Evolutionary conservation across 2,888 invertebrate genomes (phyloP).

Genomic region (Temnothorax rugatulus): DNA sequence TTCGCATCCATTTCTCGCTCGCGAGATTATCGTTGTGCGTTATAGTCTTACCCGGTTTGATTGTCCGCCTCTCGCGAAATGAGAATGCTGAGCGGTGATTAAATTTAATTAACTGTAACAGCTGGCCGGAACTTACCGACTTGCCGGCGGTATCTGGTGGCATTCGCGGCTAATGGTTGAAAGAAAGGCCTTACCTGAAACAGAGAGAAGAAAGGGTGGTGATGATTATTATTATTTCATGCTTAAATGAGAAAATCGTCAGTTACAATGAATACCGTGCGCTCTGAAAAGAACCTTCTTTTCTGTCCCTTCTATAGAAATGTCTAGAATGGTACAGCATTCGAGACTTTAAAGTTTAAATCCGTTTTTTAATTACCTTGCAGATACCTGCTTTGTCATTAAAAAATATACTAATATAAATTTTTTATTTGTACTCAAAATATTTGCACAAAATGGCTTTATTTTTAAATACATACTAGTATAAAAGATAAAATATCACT

Average conservation of each 20-base stretch:
- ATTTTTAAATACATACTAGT: neutral
- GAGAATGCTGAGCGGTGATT: conserved; percentile 56
- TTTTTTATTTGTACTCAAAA: neutral
- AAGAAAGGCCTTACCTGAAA: conserved; percentile 66
- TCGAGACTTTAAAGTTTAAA: neutral
- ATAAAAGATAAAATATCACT: neutral
- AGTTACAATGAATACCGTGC: conserved; percentile 22
- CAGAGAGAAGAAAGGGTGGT: conserved; percentile 48
- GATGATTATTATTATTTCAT: conserved; percentile 51
- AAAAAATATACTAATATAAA: neutral
- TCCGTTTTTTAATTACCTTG: neutral
- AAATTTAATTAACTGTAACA: conserved; percentile 69
- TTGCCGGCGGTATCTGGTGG: conserved; percentile 43
- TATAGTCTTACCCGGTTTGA: conserved; percentile 39
- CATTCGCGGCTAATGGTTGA: conserved; percentile 46
- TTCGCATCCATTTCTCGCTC: conserved; percentile 27
- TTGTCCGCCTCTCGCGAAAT: conserved; percentile 45
- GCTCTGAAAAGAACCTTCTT: neutral
- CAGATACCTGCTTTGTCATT: neutral
- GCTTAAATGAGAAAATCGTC: conserved; percentile 43
- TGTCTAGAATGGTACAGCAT: neutral
- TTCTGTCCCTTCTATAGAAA: neutral
- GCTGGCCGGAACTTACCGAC: conserved; percentile 63
- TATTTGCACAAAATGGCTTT: neutral
- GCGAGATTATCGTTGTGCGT: conserved; percentile 44